Conservation (phyloP, 2,113 vertebrate genomes). For the Archocentrus centrarchus region DNA sequence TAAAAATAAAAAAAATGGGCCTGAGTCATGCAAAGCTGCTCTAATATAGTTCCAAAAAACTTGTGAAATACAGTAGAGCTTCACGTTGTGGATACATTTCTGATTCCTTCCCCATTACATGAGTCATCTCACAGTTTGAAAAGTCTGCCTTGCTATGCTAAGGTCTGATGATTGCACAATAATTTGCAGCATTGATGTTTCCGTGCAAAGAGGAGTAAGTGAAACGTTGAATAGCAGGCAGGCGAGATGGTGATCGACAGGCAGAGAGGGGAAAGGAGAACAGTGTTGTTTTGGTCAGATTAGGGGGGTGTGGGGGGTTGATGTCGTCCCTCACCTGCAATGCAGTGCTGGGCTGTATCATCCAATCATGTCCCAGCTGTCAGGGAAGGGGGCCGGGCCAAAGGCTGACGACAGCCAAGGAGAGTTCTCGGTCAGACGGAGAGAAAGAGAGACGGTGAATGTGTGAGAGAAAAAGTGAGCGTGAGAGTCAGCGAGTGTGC, state of each 20-base stretch:
- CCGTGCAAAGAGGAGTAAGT: not conserved
- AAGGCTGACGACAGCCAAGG: conserved; percentile 76
- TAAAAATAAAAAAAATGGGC: not conserved
- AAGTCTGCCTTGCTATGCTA: not conserved
- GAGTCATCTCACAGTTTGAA: not conserved
- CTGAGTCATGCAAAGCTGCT: not conserved
- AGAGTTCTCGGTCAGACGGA: conserved; percentile 75
- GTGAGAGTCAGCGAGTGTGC: conserved; percentile 50
- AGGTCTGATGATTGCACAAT: not conserved
- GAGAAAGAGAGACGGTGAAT: conserved; percentile 19
- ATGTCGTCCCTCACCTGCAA: conserved; percentile 86
- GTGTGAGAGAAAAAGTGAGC: conserved; percentile 44
- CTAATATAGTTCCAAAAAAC: not conserved
- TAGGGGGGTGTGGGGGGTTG: conserved; percentile 34
- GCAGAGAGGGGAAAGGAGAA: not conserved
- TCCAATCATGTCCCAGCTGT: conserved; percentile 81
- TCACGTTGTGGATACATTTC: not conserved
- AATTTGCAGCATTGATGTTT: conserved; percentile 3
- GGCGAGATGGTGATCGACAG: conserved; percentile 13
- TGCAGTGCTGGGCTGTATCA: conserved; percentile 86
- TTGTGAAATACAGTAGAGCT: not conserved
- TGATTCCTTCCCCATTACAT: not conserved
- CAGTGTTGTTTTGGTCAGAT: conserved; percentile 67
- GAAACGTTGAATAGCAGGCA: conserved; percentile 1
- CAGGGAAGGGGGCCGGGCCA: conserved; percentile 63